Evolutionary conservation across 2,797 vertebrate genomes (phyloP).

Genomic region (Heteromormyrus szaboi): DNA sequence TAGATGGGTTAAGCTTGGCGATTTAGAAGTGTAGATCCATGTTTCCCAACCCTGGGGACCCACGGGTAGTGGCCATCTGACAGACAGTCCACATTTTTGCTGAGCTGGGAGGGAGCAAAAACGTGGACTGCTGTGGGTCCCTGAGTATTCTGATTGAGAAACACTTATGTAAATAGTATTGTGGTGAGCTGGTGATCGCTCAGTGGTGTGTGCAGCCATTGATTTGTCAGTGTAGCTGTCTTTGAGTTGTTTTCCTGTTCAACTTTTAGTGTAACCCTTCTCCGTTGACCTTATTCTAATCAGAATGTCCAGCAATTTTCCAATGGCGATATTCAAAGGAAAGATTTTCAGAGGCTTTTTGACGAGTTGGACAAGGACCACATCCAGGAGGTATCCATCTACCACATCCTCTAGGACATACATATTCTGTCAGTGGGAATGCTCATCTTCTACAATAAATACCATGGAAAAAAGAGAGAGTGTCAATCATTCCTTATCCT

Average conservation of each 20-base stretch:
- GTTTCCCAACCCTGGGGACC: neutral
- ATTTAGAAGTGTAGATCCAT: neutral
- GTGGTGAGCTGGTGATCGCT: neutral
- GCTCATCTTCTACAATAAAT: neutral
- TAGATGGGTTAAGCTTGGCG: neutral
- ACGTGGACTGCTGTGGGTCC: neutral
- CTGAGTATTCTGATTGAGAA: neutral
- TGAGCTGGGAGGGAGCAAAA: neutral
- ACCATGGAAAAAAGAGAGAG: neutral
- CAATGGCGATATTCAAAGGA: conserved; percentile 55
- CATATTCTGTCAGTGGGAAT: neutral
- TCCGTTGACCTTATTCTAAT: neutral
- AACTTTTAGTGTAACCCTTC: neutral
- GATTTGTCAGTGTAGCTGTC: neutral
- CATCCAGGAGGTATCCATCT: conserved; percentile 69
- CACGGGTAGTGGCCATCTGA: neutral
- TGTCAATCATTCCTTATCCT: neutral
- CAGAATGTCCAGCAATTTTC: conserved; percentile 58
- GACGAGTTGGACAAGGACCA: conserved; percentile 79
- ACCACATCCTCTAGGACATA: neutral
- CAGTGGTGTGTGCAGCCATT: neutral
- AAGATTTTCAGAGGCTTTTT: conserved; percentile 77
- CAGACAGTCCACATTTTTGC: neutral
- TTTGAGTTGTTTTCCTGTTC: neutral
- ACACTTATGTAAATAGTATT: neutral